A percentile compares a stretch with the other conserved stretches of the same genome.
Evolutionary conservation across 2,888 invertebrate species (phyloP).

Genomic region (Erebia epiphron): DNA sequence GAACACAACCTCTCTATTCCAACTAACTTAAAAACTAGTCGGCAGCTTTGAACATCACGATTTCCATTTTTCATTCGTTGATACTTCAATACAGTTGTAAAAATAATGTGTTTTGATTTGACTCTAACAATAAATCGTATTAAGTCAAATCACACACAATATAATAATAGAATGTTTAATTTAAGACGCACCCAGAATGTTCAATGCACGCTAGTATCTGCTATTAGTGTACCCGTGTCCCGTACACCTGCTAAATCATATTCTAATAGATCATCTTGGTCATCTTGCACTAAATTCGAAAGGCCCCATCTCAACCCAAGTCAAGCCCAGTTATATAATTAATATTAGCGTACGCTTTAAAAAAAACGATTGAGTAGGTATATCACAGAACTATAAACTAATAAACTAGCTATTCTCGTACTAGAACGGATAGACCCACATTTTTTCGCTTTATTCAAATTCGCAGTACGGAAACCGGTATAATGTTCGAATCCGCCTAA

Average conservation of each 20-base stretch:
- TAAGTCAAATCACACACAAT: too few species aligned
- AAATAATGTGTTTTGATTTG: too few species aligned
- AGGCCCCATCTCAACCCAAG: too few species aligned
- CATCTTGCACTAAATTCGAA: background rate
- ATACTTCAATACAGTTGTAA: too few species aligned
- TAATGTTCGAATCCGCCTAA: slow-evolving; percentile 27
- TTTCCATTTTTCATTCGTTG: too few species aligned
- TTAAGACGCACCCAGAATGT: background rate
- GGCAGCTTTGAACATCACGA: too few species aligned
- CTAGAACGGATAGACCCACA: slow-evolving; percentile 53
- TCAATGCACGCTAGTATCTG: too few species aligned
- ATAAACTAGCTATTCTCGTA: slow-evolving; percentile 48
- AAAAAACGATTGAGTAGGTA: background rate
- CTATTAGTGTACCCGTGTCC: background rate
- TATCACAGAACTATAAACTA: slow-evolving; percentile 28
- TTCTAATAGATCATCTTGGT: background rate
- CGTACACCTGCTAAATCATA: background rate
- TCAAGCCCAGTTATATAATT: too few species aligned
- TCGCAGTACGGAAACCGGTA: slow-evolving; percentile 30
- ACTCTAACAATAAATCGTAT: too few species aligned
- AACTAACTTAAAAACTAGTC: too few species aligned
- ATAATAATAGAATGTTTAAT: too few species aligned
- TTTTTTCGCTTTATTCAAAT: slow-evolving; percentile 45
- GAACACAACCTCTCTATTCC: too few species aligned
- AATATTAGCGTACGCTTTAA: background rate